Evolutionary conservation across 2,888 invertebrate genomes (phyloP), one percentile per base, ranked within the genome.

Genomic region (Tiliacea citrago): DNA sequence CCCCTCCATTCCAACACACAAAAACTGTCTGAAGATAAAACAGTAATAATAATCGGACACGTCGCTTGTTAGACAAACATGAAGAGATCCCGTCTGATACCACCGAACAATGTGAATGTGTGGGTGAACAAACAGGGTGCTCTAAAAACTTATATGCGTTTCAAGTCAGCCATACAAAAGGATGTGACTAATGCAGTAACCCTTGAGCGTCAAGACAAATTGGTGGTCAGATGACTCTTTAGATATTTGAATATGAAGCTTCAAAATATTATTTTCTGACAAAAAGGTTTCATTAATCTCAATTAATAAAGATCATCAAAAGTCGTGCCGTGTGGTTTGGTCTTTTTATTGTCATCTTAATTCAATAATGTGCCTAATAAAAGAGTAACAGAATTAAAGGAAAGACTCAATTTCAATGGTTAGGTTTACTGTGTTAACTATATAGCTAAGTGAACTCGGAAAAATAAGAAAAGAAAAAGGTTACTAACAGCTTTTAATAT

Each of bases 11-110:
- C 88, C 75, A 87, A 88, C 90, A 62, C 21, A 70, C 75, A 69
- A 88, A 88, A 89, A 77, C 86, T 84, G 86, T 87, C 86, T 88
- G 77, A 86, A 92, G 93, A 93, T 93, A 93, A 95, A 93, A 94
- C 92, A 93, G 93, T 94, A 94, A 94, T 94, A 95, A 94, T 95
- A 95, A 96, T 95, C 94, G 92, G 93, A 94, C 95, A 95, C 95
- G 95, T 94, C 92, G 93, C 96, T 96, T 94, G 96, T 96, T 96
- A 96, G 95, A 96, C 95, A 95, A 95, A 96, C 96, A 96, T 89
- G 93, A 91, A 86, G 89, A 95, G 95, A 95, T 95, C 90, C 89
- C 89, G 91, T 86, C 92, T 89, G 96, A 96, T 96, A 96, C 92
- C 91, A 90, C 88, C 88, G 93, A 94, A 96, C 94, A 94, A 94